phyloP scores from a whole-genome alignment of 1,140 invertebrate genomes.

The Ceratina australensis region DNA sequence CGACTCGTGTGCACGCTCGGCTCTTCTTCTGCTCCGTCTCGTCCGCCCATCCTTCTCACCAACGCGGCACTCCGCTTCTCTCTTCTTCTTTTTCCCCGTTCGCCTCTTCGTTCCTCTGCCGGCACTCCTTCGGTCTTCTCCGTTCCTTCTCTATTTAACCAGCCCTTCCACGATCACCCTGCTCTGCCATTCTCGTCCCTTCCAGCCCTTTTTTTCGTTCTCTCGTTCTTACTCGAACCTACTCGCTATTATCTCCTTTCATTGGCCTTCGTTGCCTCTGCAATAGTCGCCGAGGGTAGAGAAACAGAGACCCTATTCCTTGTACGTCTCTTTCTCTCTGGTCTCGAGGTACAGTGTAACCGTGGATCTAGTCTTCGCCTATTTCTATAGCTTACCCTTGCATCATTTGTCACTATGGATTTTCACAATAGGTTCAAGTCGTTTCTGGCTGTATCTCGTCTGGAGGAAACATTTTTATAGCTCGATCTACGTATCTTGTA shows the following conservation, averaged over 20 bases:
- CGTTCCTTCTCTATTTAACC: slow-evolving; percentile 49
- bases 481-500: not conserved
- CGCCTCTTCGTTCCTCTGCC: slow-evolving; percentile 29
- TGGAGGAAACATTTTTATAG: too few species aligned
- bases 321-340: slow-evolving; percentile 29
- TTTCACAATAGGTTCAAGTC: not conserved
- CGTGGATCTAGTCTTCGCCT: slow-evolving; percentile 35
- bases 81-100: slow-evolving; percentile 37
- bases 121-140: not conserved
- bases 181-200: slow-evolving; percentile 15
- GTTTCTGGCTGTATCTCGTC: slow-evolving; percentile 16
- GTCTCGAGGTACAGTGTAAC: slow-evolving; percentile 42
- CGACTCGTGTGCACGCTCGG: not conserved
- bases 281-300: slow-evolving; percentile 40
- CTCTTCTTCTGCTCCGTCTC: slow-evolving; percentile 9
- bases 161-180: slow-evolving; percentile 30
- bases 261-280: slow-evolving; percentile 69
- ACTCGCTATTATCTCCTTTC: slow-evolving; percentile 68
- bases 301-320: slow-evolving; percentile 4
- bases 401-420: too few species aligned
- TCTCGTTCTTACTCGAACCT: slow-evolving; percentile 61
- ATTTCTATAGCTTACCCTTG: not conserved
- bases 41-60: slow-evolving; percentile 57
- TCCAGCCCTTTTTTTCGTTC: slow-evolving; percentile 53
- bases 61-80: slow-evolving; percentile 37